phyloP scores from a whole-genome alignment of 2,888 invertebrate genomes.

The Agrochola lychnidis region DNA sequence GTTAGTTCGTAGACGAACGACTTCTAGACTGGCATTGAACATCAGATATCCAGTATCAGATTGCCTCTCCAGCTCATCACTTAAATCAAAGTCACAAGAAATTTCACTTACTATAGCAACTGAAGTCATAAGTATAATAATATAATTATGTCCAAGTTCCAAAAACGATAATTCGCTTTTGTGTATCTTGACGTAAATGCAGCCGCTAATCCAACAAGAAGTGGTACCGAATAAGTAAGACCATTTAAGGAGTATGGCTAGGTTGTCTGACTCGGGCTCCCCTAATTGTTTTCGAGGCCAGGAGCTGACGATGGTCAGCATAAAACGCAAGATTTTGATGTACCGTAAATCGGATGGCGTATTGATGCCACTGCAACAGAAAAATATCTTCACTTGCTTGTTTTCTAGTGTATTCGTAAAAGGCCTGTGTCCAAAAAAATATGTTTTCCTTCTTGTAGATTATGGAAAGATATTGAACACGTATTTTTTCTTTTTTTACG shows the following conservation, averaged over 20 bases:
- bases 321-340: constrained; percentile 40
- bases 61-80: no score
- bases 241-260: background rate
- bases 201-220: accelerated
- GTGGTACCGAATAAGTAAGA: background rate
- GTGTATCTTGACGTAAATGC: constrained; percentile 3
- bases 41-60: background rate
- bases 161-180: constrained; percentile 30
- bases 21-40: background rate
- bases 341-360: constrained; percentile 42
- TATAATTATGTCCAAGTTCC: constrained; percentile 50
- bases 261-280: background rate
- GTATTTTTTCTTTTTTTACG: no score
- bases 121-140: constrained; percentile 38
- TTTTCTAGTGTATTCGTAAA: background rate
- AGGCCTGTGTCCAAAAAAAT: no score
- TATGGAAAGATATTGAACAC: no score
- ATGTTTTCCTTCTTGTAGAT: no score
- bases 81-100: background rate
- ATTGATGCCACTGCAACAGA: constrained; percentile 45
- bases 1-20: background rate
- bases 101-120: constrained; percentile 45
- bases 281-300: constrained; percentile 52
- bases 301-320: constrained; percentile 24
- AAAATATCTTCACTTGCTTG: background rate